Evolutionary conservation across 2,797 vertebrate species (phyloP), one percentile per base, ranked within the genome.

Genomic region (Chelon labrosus): DNA sequence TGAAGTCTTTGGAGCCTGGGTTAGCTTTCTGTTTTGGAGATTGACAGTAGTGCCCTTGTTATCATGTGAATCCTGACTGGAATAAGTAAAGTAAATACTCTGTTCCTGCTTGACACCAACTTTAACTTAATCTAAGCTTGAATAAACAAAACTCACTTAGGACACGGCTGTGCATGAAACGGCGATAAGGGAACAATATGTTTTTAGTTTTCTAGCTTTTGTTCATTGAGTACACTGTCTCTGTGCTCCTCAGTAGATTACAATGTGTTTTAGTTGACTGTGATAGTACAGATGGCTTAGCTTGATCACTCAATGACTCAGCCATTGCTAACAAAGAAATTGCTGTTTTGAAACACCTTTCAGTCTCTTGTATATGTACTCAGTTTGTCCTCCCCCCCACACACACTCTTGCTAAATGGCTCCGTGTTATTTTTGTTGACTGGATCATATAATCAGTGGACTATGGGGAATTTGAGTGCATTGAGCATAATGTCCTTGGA

Each of bases 351-450:
- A 71, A 57, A 3, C 22, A 14, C 61, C 31, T 50, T 66, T 56
- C 25, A 66, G 41, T 60, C 65, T 69, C 19, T 46, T 12, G 62
- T 16, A 16, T 61, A 20, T 59, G 19, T 56, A 8, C 27, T 59
- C 60, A 42, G 11, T 25, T 70, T 57, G 31, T 52, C 53, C 20
- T 41, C 57, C 49, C 25, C 11, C 7, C 20, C 22, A 22, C 37
- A 38, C 12, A 6, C 31, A 42, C 12, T 73, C 62, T 75, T 10
- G 62, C 54, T 54, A 52, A 79, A 56, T 65, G 47, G 44, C 54
- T 77, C 8, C 0, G 47, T 78, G 70, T 82, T 84, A 10, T 82
- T 77, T 83, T 73, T 79, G 59, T 77, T 84, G 72, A 46, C 65
- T 70, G n/a, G 50, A 60, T 85, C 73, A 70, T 71, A 39, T 83